Evolutionary conservation across 2,888 invertebrate species (phyloP).

Genomic region (Azorinus chamasolen): DNA sequence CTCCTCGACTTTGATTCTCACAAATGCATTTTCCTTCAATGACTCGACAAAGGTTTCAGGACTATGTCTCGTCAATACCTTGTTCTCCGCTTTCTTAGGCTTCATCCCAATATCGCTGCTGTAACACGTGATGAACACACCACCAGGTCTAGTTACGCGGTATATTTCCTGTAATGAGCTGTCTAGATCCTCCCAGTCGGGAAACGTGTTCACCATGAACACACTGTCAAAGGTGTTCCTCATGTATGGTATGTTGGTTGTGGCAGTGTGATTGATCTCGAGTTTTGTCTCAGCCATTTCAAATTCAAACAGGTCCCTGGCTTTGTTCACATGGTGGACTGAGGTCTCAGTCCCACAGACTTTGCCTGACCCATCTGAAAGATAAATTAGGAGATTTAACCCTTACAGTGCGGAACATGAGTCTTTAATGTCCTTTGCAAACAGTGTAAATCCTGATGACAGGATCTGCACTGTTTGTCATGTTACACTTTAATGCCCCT

Average conservation of each 20-base stretch:
- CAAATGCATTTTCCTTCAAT: conserved; percentile 26
- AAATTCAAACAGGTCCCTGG: conserved; percentile 1
- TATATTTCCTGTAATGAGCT: conserved; percentile 25
- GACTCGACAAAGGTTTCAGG: conserved; percentile 8
- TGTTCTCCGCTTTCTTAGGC: too few species aligned
- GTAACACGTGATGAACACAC: conserved; percentile 32
- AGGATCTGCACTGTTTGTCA: too few species aligned
- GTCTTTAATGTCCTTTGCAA: too few species aligned
- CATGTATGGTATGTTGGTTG: too few species aligned
- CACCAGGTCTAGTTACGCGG: conserved; percentile 20
- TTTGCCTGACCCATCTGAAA: conserved; percentile 28
- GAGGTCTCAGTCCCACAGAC: conserved; percentile 31
- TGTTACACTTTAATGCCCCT: too few species aligned
- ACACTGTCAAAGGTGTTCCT: conserved; percentile 26
- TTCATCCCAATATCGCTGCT: too few species aligned
- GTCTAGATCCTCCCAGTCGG: conserved; percentile 24
- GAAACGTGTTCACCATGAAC: conserved; percentile 21
- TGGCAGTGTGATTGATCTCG: conserved; percentile 13
- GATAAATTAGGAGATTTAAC: neutral
- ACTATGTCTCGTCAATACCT: neutral
- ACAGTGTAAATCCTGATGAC: too few species aligned
- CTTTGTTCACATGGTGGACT: neutral
- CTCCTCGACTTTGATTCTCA: conserved; percentile 24
- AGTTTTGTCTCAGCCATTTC: conserved; percentile 19
- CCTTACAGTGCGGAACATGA: too few species aligned